Evolutionary conservation across 1,140 invertebrate genomes (phyloP), one percentile per base, ranked within the genome.

Genomic region (Amphibalanus amphitrite): DNA sequence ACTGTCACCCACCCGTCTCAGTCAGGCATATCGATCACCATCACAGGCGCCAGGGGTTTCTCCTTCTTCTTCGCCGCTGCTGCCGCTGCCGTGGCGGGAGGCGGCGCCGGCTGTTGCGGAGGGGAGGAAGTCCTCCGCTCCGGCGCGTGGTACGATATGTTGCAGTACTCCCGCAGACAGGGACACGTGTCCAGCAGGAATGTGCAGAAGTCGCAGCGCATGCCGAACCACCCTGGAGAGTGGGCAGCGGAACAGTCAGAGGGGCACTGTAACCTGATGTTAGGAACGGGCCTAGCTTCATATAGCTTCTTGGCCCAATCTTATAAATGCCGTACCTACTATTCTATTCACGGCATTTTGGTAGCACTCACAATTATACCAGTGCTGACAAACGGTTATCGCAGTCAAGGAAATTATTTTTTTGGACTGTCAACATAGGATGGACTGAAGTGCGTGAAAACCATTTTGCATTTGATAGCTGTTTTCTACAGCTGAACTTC

Each of bases 141-240:
- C 13, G 75, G 74, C 26, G 74, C 70, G 76, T 88, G 89, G 78
- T 98, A 98, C 1, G 93, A 93, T 76, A 98, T 97, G 80, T 99
- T 98, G 6, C 93, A 95, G 79, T 98, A 99, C 78, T 98, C 94
- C 84, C 97, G 93, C 25, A 99, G 84, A 72, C 95, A 84, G 0
- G 95, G 95, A 83, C 94, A 97, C 0, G 91, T 85, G 40, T 92
- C 90, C 13, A 98, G 82, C 0, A 98, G 81, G 80, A 97, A 98
- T 76, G 93, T 91, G 79, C 94, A 97, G 79, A 98, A 97, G 77
- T 96, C 95, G 84, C 97, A 97, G 70, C 95, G 85, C 74, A 98
- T 93, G 30, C 95, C 96, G 83, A 98, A 99, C 95, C 95, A 98
- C 95, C 96, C 92, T 95, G 78, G 71, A 17, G n/a, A n/a, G n/a